These are phyloP conservation scores for Apoda limacodes DNA, from an alignment of 2,888 invertebrate genomes.

Conservation along the genomic window DNA sequence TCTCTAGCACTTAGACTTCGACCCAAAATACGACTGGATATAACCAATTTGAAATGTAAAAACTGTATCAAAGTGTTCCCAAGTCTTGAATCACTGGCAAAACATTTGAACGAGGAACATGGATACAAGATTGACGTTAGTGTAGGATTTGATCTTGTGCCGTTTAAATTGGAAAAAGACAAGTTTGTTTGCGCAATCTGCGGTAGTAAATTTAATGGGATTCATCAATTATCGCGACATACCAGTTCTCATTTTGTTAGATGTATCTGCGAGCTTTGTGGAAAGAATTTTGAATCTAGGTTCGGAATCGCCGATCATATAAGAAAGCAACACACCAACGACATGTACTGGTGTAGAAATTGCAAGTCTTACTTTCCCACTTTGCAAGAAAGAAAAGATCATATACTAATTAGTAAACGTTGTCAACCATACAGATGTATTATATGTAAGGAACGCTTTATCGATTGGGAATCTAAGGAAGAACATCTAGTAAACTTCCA, in stretches of 20 bases:
- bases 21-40: constrained; percentile 50
- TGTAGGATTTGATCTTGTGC: constrained; percentile 40
- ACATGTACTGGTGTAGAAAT: constrained; percentile 42
- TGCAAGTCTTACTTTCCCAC: constrained; percentile 42
- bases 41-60: constrained; percentile 44
- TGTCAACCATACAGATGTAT: constrained; percentile 51
- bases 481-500: constrained; percentile 39
- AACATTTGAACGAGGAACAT: constrained; percentile 37
- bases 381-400: constrained; percentile 38
- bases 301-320: constrained; percentile 44
- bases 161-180: constrained; percentile 42
- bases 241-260: constrained; percentile 47
- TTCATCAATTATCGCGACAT: constrained; percentile 47
- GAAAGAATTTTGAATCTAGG: constrained; percentile 47
- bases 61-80: constrained; percentile 33
- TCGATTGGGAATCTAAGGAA: constrained; percentile 40
- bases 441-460: constrained; percentile 43
- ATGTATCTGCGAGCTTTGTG: constrained; percentile 52
- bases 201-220: constrained; percentile 31
- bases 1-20: constrained; percentile 35
- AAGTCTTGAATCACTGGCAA: constrained; percentile 33
- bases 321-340: constrained; percentile 34
- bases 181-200: constrained; percentile 44
- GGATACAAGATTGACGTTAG: constrained; percentile 32
- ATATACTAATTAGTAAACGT: constrained; percentile 31